These are phyloP conservation scores for Hoplostethus mediterraneus DNA, from an alignment of 2,797 vertebrate genomes.

Conservation along the genomic window DNA sequence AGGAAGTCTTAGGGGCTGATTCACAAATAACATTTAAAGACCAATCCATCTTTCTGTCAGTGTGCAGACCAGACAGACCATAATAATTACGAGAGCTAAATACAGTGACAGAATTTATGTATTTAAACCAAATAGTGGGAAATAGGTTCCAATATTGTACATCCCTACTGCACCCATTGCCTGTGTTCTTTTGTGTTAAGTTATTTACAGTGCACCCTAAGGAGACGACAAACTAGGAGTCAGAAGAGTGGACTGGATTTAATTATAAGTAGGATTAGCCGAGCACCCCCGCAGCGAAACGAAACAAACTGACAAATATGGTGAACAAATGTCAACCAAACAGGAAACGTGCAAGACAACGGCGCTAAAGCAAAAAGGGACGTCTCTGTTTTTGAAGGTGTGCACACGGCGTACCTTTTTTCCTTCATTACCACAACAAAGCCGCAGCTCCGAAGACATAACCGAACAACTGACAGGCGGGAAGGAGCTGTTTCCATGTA, in stretches of 20 bases:
- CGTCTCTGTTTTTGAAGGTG: conserved; percentile 19
- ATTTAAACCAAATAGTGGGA: no score
- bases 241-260: background rate
- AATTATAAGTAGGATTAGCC: background rate
- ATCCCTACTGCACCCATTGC: background rate
- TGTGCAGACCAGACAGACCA: no score
- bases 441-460: conserved; percentile 29
- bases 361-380: conserved; percentile 10
- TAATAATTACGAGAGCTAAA: no score
- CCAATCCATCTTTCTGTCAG: no score
- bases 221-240: no score
- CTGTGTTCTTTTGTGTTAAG: background rate
- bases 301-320: background rate
- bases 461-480: conserved; percentile 52
- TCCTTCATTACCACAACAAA: conserved; percentile 50
- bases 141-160: background rate
- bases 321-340: background rate
- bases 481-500: conserved; percentile 47
- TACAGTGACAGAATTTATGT: no score
- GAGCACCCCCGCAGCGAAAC: background rate
- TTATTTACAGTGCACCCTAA: background rate
- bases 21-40: no score
- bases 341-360: conserved; percentile 27
- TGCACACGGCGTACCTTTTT: background rate
- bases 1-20: no score